Evolutionary conservation across 2,888 invertebrate species (phyloP), one percentile per base, ranked within the genome.

Genomic region (Xestia ashworthii): DNA sequence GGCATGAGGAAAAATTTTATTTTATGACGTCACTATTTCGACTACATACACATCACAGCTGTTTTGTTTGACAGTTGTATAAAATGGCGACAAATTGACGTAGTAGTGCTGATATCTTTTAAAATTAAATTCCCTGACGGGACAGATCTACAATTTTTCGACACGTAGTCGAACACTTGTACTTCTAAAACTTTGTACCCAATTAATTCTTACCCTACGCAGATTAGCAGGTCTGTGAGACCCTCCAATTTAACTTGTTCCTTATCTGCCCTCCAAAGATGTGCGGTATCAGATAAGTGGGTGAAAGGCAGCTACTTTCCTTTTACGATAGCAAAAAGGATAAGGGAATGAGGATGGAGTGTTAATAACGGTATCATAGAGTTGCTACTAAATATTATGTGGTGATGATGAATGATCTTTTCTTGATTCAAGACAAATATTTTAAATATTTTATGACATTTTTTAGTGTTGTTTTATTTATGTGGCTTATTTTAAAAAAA

Each of bases 211-310:
- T 50, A 74, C 48, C 25, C 22, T 2, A 41, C 44, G n/a, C 8
- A 70, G 68, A 65, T 80, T 69, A 72, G 65, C 60, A 16, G 19
- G 44, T 66, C 55, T 58, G n/a, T 16, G 44, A 60, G 64, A 68
- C 48, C 53, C 19, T 83, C 75, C 71, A 72, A 80, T 76, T 83
- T 65, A 76, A 80, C 62, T 83, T 80, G 41, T 66, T 44, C 48
- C 83, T 58, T 80, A 83, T 75, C 82, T 55, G 14, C 58, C 66
- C 60, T 64, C 44, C 65, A 25, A 66, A 80, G 83, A 83, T 83
- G 70, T 55, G 46, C 16, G 75, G 71, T 9, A 71, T 1, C 3
- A 25, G 75, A 80, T 83, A 82, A 82, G 60, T 71, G 83, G 53
- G 38, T 75, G 75, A 80, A 75, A 80, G 64, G 68, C 25, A 53